A percentile compares a stretch with the other conserved stretches of the same genome.
phyloP scores from a whole-genome alignment of 92 coral and sea anemone genomes.

The Blastomussa wellsi region DNA sequence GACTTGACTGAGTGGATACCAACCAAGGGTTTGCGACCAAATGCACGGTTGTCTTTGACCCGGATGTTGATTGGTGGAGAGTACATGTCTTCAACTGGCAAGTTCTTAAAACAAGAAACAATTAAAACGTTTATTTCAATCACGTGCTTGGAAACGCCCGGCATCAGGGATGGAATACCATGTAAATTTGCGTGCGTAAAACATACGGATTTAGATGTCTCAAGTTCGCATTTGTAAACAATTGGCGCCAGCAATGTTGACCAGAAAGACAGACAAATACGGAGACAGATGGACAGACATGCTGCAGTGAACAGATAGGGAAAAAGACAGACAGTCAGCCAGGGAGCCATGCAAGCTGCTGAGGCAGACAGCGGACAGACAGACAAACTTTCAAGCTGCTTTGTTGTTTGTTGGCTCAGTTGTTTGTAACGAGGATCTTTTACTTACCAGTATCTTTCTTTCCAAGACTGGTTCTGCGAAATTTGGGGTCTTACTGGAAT shows the following conservation, averaged over 20 bases:
- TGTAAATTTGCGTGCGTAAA: no score
- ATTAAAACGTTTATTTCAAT: background rate
- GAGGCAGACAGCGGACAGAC: background rate
- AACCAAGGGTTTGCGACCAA: constrained; percentile 96
- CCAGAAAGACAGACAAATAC: background rate
- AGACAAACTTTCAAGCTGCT: no score
- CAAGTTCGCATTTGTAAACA: background rate
- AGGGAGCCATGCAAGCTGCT: background rate
- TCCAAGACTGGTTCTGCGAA: constrained; percentile 80
- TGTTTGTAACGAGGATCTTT: no score
- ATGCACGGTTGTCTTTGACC: constrained; percentile 92
- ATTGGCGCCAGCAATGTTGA: no score
- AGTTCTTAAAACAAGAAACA: constrained; percentile 53
- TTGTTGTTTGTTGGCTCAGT: no score
- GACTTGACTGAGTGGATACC: constrained; percentile 89
- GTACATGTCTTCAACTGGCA: constrained; percentile 94
- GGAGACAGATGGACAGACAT: background rate
- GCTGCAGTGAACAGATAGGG: no score
- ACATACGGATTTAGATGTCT: no score
- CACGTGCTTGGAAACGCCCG: no score
- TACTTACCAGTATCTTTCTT: constrained; percentile 74
- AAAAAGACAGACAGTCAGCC: background rate
- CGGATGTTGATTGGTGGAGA: constrained; percentile 97
- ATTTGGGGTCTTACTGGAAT: constrained; percentile 86
- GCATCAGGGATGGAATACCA: no score